Evolutionary conservation across 2,113 vertebrate species (phyloP).

Genomic region (Myanophis thanlyinensis): DNA sequence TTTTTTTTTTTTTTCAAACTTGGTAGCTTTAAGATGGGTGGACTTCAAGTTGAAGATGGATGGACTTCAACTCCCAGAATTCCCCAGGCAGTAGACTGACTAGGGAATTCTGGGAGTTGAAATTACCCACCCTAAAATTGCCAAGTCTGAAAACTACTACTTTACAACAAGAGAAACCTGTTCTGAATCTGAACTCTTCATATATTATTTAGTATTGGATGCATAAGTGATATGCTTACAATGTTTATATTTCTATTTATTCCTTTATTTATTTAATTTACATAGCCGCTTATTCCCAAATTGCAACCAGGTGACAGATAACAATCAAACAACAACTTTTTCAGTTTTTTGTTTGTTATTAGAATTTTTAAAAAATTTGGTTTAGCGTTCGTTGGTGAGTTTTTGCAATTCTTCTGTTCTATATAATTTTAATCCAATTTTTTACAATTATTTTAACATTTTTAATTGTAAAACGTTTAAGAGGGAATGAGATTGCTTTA

Average conservation of each 20-base stretch:
- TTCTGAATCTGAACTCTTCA: not conserved
- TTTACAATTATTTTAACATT: not conserved
- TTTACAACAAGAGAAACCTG: not conserved
- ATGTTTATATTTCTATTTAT: not conserved
- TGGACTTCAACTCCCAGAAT: not conserved
- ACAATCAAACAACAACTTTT: no score
- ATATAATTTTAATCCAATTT: not conserved
- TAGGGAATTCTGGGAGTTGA: not conserved
- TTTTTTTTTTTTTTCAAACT: no score
- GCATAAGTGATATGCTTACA: not conserved
- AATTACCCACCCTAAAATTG: not conserved
- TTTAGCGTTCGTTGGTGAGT: not conserved
- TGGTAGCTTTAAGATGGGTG: not conserved
- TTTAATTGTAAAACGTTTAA: not conserved
- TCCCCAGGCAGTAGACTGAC: no score
- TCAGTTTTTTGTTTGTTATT: not conserved
- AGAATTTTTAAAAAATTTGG: not conserved
- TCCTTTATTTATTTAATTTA: not conserved
- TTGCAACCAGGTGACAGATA: no score
- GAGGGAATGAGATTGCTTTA: not conserved
- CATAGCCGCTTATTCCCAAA: no score
- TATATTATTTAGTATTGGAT: not conserved
- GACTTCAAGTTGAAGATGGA: not conserved
- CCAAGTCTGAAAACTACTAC: not conserved
- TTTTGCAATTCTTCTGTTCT: not conserved